Evolutionary conservation across 2,888 invertebrate genomes (phyloP).

Genomic region (Drymonia ruficornis): DNA sequence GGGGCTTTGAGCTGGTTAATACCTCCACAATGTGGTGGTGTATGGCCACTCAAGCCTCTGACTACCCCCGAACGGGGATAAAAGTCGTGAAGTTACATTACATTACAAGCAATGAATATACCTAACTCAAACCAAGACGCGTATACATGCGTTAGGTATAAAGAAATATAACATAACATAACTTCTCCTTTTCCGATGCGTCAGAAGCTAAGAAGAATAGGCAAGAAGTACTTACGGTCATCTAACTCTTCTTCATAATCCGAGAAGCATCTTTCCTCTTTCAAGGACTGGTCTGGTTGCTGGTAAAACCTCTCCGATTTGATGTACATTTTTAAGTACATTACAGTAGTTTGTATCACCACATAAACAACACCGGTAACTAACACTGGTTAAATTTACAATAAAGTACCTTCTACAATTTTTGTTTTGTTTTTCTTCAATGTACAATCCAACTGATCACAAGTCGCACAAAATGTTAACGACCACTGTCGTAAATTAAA

Average conservation of each 20-base stretch:
- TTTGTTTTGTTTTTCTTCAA: too few relatives aligned
- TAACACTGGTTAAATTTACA: neutral
- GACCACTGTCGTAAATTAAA: too few relatives aligned
- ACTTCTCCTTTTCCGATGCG: neutral
- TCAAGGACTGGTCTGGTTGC: constrained; percentile 67
- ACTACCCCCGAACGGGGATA: too few relatives aligned
- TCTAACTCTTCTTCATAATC: constrained; percentile 76
- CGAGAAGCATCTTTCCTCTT: constrained; percentile 70
- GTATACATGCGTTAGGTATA: too few relatives aligned
- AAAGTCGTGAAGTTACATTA: too few relatives aligned
- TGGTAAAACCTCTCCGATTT: constrained; percentile 78
- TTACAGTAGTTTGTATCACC: constrained; percentile 42
- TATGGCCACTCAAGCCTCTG: too few relatives aligned
- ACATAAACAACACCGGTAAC: constrained; percentile 16
- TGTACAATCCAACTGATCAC: too few relatives aligned
- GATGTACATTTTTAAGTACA: constrained; percentile 80
- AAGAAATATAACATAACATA: neutral
- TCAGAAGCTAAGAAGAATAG: neutral
- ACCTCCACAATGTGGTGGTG: too few relatives aligned
- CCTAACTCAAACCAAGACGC: too few relatives aligned
- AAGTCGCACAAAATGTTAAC: too few relatives aligned
- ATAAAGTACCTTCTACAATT: neutral
- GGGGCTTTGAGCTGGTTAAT: too few relatives aligned
- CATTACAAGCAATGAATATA: too few relatives aligned
- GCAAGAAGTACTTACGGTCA: constrained; percentile 61